Evolutionary conservation across 2,888 invertebrate genomes (phyloP).

Genomic region (Ctenicera cuprea): DNA sequence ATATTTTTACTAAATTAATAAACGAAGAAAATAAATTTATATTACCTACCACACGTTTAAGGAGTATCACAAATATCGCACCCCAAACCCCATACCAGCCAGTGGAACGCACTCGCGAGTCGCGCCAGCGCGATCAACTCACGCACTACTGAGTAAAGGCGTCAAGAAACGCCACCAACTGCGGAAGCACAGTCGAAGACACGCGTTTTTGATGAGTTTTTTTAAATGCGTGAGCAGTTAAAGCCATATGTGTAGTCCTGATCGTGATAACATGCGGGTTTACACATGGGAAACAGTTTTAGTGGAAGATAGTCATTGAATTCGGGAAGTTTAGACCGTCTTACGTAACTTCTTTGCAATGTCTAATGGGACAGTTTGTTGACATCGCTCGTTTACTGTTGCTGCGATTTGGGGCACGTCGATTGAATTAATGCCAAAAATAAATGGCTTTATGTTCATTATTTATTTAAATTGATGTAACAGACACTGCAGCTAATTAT

Average conservation of each 20-base stretch:
- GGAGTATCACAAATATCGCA: conserved; percentile 12
- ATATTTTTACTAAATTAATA: not conserved
- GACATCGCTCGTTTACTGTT: conserved; percentile 30
- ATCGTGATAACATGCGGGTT: conserved; percentile 45
- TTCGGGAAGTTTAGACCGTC: conserved; percentile 25
- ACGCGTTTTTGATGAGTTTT: conserved; percentile 45
- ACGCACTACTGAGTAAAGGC: conserved; percentile 34
- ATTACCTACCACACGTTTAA: conserved; percentile 1
- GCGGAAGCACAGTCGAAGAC: conserved; percentile 39
- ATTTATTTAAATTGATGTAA: conserved; percentile 27
- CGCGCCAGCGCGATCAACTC: conserved; percentile 24
- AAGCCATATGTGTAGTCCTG: conserved; percentile 40
- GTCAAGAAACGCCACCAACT: conserved; percentile 29
- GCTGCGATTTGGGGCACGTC: conserved; percentile 32
- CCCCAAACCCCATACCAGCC: conserved; percentile 34
- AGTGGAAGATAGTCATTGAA: conserved; percentile 34
- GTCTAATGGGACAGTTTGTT: conserved; percentile 39
- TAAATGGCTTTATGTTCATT: conserved; percentile 20
- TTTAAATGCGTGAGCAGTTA: conserved; percentile 40
- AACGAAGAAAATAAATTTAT: not conserved
- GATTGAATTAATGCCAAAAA: conserved; percentile 35
- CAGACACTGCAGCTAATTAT: conserved; percentile 17
- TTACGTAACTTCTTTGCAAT: conserved; percentile 48
- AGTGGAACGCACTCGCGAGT: conserved; percentile 35
- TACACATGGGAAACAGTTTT: conserved; percentile 51